These are phyloP conservation scores for Papilio dardanus DNA, from an alignment of 1,140 invertebrate genomes.

Conservation along the genomic window DNA sequence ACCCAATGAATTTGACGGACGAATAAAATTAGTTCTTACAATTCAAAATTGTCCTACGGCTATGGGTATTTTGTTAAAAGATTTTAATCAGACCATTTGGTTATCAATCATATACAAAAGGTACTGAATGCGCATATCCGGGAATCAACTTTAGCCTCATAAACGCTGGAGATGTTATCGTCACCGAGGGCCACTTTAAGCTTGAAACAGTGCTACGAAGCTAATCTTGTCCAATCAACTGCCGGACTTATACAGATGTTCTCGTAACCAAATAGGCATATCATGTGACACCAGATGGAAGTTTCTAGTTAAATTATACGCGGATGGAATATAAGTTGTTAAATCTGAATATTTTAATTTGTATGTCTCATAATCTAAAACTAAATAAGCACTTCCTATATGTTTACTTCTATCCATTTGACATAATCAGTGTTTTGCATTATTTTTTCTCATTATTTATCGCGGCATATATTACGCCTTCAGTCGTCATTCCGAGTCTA, in stretches of 20 bases:
- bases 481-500: too few relatives aligned
- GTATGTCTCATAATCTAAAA: too few relatives aligned
- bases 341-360: neutral
- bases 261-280: slow-evolving; percentile 21
- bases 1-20: too few relatives aligned
- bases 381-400: too few relatives aligned
- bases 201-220: neutral
- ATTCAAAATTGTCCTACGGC: too few relatives aligned
- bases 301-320: slow-evolving; percentile 5
- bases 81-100: neutral
- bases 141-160: neutral
- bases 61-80: neutral
- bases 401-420: too few relatives aligned
- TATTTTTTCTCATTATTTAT: too few relatives aligned
- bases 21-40: too few relatives aligned
- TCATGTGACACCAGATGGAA: neutral
- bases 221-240: slow-evolving; percentile 14
- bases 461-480: too few relatives aligned
- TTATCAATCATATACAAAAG: neutral
- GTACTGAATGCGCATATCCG: neutral
- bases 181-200: neutral
- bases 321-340: neutral
- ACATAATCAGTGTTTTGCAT: too few relatives aligned
- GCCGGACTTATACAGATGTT: neutral
- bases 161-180: slow-evolving; percentile 18